A percentile compares a stretch with the other conserved stretches of the same genome.
Conservation (phyloP, 2,113 vertebrate genomes). For the Ellobius talpinus region DNA sequence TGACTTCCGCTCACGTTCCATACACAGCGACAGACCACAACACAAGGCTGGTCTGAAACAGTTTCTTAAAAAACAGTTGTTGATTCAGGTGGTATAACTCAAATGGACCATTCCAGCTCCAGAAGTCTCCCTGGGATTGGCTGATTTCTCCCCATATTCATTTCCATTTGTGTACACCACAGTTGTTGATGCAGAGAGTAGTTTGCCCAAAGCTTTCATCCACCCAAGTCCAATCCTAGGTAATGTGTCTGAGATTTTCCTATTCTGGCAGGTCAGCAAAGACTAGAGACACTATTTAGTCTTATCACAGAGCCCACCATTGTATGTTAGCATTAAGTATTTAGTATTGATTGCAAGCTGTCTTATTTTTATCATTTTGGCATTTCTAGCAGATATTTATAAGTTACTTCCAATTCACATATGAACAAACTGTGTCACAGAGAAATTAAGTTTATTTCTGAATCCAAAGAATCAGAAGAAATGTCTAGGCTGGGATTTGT, state of each 20-base stretch:
- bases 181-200: background rate
- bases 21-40: background rate
- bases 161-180: background rate
- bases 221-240: background rate
- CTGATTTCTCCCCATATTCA: background rate
- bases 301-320: background rate
- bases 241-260: background rate
- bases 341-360: too few species aligned
- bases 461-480: background rate
- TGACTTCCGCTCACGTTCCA: background rate
- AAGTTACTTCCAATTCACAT: background rate
- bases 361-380: background rate
- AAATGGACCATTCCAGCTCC: background rate
- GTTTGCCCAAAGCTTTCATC: background rate
- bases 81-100: background rate
- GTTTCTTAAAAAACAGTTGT: background rate
- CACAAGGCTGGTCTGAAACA: background rate
- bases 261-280: background rate
- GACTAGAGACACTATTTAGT: background rate
- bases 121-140: background rate
- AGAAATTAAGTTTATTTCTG: slow-evolving; percentile 1
- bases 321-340: background rate
- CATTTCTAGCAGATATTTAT: background rate
- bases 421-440: background rate
- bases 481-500: background rate